These are phyloP conservation scores for Azorinus chamasolen DNA, from an alignment of 2,888 invertebrate species.

Conservation along the genomic window DNA sequence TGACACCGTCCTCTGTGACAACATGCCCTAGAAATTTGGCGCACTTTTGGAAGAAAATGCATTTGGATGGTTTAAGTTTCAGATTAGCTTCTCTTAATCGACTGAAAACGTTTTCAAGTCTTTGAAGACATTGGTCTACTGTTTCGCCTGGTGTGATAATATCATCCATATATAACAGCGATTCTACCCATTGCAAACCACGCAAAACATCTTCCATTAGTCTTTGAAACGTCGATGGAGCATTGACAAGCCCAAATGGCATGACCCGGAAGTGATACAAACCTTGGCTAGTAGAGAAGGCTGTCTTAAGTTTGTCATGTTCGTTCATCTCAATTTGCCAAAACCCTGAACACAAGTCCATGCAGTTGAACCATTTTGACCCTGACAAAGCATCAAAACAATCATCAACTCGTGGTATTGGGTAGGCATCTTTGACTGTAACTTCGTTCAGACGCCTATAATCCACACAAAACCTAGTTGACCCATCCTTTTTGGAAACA, in stretches of 20 bases:
- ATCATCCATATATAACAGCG: slow-evolving; percentile 48
- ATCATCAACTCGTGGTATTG: slow-evolving; percentile 54
- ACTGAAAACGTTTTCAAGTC: slow-evolving; percentile 31
- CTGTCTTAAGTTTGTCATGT: slow-evolving; percentile 56
- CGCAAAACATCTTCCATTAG: slow-evolving; percentile 57
- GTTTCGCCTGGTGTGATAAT: slow-evolving; percentile 29
- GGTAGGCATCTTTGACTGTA: slow-evolving; percentile 46
- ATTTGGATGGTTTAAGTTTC: slow-evolving; percentile 47
- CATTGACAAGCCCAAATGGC: slow-evolving; percentile 55
- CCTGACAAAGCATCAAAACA: slow-evolving; percentile 56
- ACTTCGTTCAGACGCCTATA: slow-evolving; percentile 43
- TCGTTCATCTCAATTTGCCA: slow-evolving; percentile 56
- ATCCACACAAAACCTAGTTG: slow-evolving; percentile 48
- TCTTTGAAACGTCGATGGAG: slow-evolving; percentile 67
- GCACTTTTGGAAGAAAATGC: slow-evolving; percentile 32
- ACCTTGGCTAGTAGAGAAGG: slow-evolving; percentile 49
- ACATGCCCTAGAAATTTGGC: slow-evolving; percentile 39
- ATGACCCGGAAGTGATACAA: slow-evolving; percentile 54
- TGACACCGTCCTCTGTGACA: slow-evolving; percentile 25
- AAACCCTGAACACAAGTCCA: slow-evolving; percentile 59
- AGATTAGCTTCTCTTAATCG: slow-evolving; percentile 27
- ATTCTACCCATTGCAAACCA: slow-evolving; percentile 44
- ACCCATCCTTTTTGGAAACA: slow-evolving; percentile 50
- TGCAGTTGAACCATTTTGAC: slow-evolving; percentile 51
- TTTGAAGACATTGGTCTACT: slow-evolving; percentile 19